Percentiles rank a stretch among this genome's conserved stretches.
These are phyloP conservation scores for Meliscaeva auricollis DNA, from an alignment of 2,888 invertebrate species.

Conservation along the genomic window DNA sequence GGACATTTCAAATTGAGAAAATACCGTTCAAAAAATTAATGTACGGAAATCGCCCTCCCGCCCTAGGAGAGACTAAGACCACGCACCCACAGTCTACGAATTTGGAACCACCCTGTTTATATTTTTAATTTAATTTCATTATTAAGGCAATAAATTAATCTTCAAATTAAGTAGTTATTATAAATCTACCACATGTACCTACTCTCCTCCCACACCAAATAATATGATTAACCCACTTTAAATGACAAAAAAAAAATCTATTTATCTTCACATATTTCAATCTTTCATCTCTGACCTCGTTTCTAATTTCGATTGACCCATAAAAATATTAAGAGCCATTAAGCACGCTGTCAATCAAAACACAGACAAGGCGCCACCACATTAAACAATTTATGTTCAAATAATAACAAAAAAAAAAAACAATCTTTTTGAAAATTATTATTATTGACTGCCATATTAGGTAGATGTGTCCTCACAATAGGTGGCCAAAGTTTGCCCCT, in stretches of 20 bases:
- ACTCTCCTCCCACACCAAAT: neutral
- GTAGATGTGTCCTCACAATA: neutral
- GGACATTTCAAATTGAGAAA: too few relatives aligned
- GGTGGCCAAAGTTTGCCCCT: constrained; percentile 8
- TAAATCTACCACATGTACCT: too few relatives aligned
- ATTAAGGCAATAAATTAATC: too few relatives aligned
- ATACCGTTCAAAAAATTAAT: too few relatives aligned
- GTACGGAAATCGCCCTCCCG: too few relatives aligned
- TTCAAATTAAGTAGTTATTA: too few relatives aligned
- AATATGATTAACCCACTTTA: neutral
- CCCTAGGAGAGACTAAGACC: too few relatives aligned
- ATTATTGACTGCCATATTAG: neutral
- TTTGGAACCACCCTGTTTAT: too few relatives aligned
- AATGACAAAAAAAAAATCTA: constrained; percentile 12
- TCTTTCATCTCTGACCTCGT: constrained; percentile 54
- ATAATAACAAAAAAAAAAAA: constrained; percentile 1
- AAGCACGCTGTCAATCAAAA: constrained; percentile 50
- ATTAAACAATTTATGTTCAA: constrained; percentile 23
- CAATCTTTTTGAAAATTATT: constrained; percentile 23
- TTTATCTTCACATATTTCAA: constrained; percentile 42
- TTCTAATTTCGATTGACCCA: constrained; percentile 46
- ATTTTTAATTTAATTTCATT: too few relatives aligned
- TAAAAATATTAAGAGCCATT: constrained; percentile 36
- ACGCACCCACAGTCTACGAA: too few relatives aligned
- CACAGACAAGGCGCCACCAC: constrained; percentile 45